A percentile compares a stretch with the other conserved stretches of the same genome.
Evolutionary conservation across 2,888 invertebrate genomes (phyloP).

Genomic region (Diachrysia chrysitis): DNA sequence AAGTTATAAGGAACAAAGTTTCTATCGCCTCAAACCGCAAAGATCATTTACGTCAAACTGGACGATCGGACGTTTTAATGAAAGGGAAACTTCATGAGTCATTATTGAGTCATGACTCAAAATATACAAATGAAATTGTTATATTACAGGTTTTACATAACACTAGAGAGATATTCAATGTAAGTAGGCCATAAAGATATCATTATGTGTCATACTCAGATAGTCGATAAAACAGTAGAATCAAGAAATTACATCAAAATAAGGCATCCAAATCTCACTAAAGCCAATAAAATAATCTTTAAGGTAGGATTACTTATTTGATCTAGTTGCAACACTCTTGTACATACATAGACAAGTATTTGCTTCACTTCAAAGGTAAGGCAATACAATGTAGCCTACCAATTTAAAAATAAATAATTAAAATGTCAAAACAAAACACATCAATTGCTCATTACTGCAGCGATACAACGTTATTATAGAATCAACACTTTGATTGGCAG

Average conservation of each 20-base stretch:
- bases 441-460: constrained; percentile 12
- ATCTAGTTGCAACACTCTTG: too few species aligned
- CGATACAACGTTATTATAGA: constrained; percentile 38
- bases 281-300: too few species aligned
- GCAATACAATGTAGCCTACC: too few species aligned
- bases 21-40: constrained; percentile 55
- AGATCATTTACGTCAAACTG: constrained; percentile 66
- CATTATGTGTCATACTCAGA: background rate
- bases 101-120: constrained; percentile 65
- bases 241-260: too few species aligned
- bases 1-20: constrained; percentile 45
- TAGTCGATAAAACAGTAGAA: background rate
- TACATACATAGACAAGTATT: too few species aligned
- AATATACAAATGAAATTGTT: constrained; percentile 38
- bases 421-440: constrained; percentile 10
- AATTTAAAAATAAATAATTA: constrained; percentile 8
- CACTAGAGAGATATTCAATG: background rate
- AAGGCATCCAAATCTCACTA: too few species aligned
- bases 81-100: constrained; percentile 70
- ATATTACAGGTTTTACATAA: background rate
- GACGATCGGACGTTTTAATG: constrained; percentile 55
- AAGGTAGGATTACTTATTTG: too few species aligned
- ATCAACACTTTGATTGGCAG: constrained; percentile 61
- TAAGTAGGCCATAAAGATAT: background rate
- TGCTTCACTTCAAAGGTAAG: too few species aligned